Base-by-base conservation (phyloP, 2,888 invertebrate genomes). In the Tanypteryx hageni region DNA sequence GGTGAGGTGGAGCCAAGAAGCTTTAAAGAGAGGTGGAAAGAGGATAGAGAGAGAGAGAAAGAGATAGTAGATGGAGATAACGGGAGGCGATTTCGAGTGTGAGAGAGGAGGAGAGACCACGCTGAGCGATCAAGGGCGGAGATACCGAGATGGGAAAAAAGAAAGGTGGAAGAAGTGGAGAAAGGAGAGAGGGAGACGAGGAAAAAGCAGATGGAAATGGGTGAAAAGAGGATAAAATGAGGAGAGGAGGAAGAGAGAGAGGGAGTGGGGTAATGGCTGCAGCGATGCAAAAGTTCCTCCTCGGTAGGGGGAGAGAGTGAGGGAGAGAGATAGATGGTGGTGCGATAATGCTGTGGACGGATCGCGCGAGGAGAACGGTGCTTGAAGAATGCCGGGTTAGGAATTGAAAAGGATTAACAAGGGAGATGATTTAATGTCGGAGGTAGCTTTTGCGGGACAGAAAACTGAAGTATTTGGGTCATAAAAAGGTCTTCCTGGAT, bases 361-460 rank as follows among this genome's bases (percentile, higher is more conserved):
- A 61, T 59, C 59, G 61, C 9, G 16, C 56, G 83, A 16, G 56
- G 18, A 57, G 83, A 86, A 61, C 22, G 89, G 44, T 64, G 44
- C 68, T 56, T 68, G 89, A 89, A 68, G 89, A 89, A 89, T 89
- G 64, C 44, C 68, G 89, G 68, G 89, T n/a, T 61, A n/a, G 64
- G 89, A 89, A 89, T 44, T 89, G 89, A 89, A 89, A 89, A 68
- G 89, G 64, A 89, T 89, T 89, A 89, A 89, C 89, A 89, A 89
- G 89, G 89, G 89, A 64, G 89, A 89, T 89, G 89, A 89, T 89
- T 89, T 89, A 89, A 61, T 89, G 64, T 64, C 89, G 44, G 61
- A 16, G 57, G 61, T 16, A 61, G 8, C 31, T 44, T 57, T 44
- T 18, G 64, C 64, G 44, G 64, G 64, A 64, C 61, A 68, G 89